Evolutionary conservation across 2,113 vertebrate species (phyloP).

Genomic region (Mastomys natalensis): DNA sequence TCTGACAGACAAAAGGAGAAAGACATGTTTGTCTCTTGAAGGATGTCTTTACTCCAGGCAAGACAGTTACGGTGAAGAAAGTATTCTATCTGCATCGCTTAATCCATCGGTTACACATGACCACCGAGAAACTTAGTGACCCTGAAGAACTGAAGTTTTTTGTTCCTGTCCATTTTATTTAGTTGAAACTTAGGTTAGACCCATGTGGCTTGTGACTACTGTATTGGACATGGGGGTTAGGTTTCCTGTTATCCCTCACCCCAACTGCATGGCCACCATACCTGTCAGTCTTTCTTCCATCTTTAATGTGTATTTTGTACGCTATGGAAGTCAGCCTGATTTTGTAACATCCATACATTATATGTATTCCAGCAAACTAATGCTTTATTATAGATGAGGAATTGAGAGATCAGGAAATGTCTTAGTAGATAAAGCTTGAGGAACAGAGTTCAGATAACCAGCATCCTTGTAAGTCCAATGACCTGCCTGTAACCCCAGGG

Average conservation of each 20-base stretch:
- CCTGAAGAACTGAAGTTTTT: background rate
- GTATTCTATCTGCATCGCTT: background rate
- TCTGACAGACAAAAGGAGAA: background rate
- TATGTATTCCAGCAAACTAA: background rate
- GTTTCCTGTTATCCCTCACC: background rate
- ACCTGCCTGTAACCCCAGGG: background rate
- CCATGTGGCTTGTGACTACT: background rate
- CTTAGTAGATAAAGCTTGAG: background rate
- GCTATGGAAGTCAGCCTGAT: background rate
- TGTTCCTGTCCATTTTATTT: background rate
- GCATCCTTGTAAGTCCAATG: background rate
- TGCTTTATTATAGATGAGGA: slow-evolving; percentile 27
- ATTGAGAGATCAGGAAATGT: background rate
- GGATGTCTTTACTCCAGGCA: background rate
- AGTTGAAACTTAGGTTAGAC: background rate
- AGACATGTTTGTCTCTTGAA: background rate
- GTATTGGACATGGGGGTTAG: background rate
- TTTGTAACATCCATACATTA: background rate
- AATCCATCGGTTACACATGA: background rate
- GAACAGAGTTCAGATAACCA: background rate
- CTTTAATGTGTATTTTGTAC: background rate
- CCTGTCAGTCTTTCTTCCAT: background rate
- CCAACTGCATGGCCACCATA: background rate
- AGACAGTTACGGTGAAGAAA: background rate
- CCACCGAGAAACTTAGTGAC: background rate